These are phyloP conservation scores for Episyrphus balteatus DNA, from an alignment of 1,140 invertebrate genomes.

Conservation along the genomic window DNA sequence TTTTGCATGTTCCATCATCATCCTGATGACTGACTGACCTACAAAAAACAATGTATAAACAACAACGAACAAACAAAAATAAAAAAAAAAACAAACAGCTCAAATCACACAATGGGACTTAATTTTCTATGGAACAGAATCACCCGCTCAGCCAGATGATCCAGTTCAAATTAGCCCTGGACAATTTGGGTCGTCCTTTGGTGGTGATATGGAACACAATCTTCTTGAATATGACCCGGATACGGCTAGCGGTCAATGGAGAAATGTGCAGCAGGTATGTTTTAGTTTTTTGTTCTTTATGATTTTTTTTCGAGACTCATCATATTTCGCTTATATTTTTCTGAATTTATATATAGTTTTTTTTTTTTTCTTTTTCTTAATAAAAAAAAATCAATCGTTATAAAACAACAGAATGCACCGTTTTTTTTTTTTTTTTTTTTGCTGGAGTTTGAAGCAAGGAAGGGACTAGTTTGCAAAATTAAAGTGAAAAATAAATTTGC, in stretches of 20 bases:
- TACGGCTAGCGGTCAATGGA: slow-evolving; percentile 26
- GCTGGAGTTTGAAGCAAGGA: too few relatives aligned
- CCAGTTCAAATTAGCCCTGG: slow-evolving; percentile 16
- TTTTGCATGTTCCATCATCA: not conserved
- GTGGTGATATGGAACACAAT: slow-evolving; percentile 28
- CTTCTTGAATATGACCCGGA: slow-evolving; percentile 17
- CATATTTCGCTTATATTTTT: not conserved
- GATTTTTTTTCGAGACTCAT: not conserved
- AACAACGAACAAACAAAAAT: too few relatives aligned
- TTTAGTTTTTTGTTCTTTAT: not conserved
- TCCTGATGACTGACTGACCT: not conserved
- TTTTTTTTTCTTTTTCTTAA: too few relatives aligned
- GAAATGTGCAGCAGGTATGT: slow-evolving; percentile 35
- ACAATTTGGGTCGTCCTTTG: slow-evolving; percentile 15
- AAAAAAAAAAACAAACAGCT: slow-evolving; percentile 20
- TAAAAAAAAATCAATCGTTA: too few relatives aligned
- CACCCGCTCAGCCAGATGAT: slow-evolving; percentile 44
- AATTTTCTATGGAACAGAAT: slow-evolving; percentile 64
- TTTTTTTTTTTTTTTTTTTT: too few relatives aligned
- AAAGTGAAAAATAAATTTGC: too few relatives aligned
- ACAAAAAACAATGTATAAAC: too few relatives aligned
- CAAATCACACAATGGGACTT: slow-evolving; percentile 56
- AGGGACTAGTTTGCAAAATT: too few relatives aligned
- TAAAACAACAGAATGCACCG: too few relatives aligned
- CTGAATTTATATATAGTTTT: not conserved